A percentile compares a stretch with the other conserved stretches of the same genome.
Evolutionary conservation across 2,797 vertebrate genomes (phyloP).

Genomic region (Pelochelys cantorii): DNA sequence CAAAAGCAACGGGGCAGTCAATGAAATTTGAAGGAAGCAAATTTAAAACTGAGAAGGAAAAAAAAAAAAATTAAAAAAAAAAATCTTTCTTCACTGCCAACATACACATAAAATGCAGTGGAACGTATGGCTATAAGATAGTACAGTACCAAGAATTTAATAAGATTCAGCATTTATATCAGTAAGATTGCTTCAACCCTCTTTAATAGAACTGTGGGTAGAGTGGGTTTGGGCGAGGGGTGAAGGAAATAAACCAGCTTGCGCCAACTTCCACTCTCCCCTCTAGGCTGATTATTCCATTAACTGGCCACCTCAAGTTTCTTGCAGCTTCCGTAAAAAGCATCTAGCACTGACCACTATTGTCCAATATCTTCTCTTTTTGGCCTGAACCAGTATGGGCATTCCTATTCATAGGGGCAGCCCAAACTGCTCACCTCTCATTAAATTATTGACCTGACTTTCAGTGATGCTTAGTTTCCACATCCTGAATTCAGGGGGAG

Average conservation of each 20-base stretch:
- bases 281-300: background rate
- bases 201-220: background rate
- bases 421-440: background rate
- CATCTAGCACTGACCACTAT: background rate
- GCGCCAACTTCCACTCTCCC: background rate
- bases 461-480: background rate
- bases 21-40: background rate
- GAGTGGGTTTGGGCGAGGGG: rapidly evolving
- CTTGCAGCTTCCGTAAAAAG: background rate
- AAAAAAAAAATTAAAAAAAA: background rate
- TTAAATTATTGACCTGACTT: background rate
- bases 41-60: background rate
- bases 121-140: background rate
- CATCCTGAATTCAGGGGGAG: background rate
- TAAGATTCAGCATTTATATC: background rate
- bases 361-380: background rate
- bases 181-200: background rate
- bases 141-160: background rate
- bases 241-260: background rate
- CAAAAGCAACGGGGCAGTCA: background rate
- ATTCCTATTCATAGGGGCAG: background rate
- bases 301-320: background rate
- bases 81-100: background rate
- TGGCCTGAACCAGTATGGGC: background rate
- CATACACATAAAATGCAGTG: background rate